These are phyloP conservation scores for Anthophora plumipes DNA, from an alignment of 2,888 invertebrate genomes.

Conservation along the genomic window DNA sequence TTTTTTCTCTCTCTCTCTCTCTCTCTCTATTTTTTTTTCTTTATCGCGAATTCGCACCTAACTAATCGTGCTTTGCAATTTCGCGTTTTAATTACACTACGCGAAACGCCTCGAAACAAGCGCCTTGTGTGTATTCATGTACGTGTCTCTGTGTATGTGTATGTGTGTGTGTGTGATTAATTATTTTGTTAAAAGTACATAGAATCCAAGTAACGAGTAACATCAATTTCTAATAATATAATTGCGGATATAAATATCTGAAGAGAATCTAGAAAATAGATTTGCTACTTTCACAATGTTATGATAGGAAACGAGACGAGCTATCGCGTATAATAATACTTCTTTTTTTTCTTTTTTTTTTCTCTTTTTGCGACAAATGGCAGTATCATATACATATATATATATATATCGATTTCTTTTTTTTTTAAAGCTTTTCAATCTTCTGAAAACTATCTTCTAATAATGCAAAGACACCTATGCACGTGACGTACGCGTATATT, in stretches of 20 bases:
- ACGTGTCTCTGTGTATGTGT: no score
- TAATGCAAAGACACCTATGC: slow-evolving; percentile 41
- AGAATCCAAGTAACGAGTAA: slow-evolving; percentile 58
- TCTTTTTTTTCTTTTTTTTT: no score
- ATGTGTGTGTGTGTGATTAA: no score
- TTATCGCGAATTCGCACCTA: slow-evolving; percentile 23
- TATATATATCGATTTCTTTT: no score
- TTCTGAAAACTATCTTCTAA: slow-evolving; percentile 44
- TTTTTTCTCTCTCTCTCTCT: not conserved
- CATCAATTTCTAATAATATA: slow-evolving; percentile 40
- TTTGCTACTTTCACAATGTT: slow-evolving; percentile 54
- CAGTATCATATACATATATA: slow-evolving; percentile 48
- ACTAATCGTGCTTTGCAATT: slow-evolving; percentile 6
- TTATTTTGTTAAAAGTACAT: slow-evolving; percentile 42
- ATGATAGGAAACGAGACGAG: slow-evolving; percentile 37
- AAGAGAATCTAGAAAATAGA: slow-evolving; percentile 59
- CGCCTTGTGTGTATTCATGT: no score
- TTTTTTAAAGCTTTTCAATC: slow-evolving; percentile 47
- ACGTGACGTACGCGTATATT: slow-evolving; percentile 25
- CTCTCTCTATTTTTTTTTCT: not conserved
- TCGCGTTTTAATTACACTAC: not conserved
- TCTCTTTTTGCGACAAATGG: slow-evolving; percentile 52
- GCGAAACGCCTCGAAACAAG: slow-evolving; percentile 9
- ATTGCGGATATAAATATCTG: slow-evolving; percentile 41
- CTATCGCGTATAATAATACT: slow-evolving; percentile 33